Percentiles rank a stretch among this genome's conserved stretches.
Conservation (phyloP, 2,888 invertebrate genomes). For the Cephalotes varians region DNA sequence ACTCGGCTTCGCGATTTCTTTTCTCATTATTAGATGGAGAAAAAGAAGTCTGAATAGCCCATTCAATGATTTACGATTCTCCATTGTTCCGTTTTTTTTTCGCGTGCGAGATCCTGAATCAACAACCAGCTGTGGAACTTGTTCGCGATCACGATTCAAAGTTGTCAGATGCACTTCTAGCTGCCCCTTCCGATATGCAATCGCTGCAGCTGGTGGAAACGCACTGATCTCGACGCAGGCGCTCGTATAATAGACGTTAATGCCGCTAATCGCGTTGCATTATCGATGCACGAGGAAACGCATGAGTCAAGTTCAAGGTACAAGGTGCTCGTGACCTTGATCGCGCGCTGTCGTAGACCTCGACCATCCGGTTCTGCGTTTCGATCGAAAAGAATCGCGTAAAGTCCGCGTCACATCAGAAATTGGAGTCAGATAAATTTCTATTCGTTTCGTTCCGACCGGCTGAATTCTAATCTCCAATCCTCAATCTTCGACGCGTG, state of each 20-base stretch:
- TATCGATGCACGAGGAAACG: conserved; percentile 5
- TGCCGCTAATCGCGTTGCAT: conserved; percentile 18
- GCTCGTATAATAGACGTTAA: conserved; percentile 4
- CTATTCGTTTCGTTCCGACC: background rate
- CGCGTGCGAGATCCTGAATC: background rate
- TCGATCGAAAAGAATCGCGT: background rate
- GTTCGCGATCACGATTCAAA: background rate
- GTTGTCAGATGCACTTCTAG: background rate
- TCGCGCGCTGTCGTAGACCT: background rate
- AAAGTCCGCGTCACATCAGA: background rate
- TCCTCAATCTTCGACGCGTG: background rate
- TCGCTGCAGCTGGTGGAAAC: background rate
- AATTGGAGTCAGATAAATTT: background rate
- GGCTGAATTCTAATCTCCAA: background rate
- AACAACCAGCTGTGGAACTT: background rate
- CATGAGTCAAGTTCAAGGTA: conserved; percentile 20
- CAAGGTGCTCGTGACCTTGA: conserved; percentile 18
- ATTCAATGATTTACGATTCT: background rate
- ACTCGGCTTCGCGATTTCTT: background rate
- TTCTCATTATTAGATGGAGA: conserved; percentile 1
- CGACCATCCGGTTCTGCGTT: background rate
- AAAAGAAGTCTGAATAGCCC: background rate
- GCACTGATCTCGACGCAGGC: conserved; percentile 16
- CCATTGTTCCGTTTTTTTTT: background rate
- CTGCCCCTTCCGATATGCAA: conserved; percentile 55